Evolutionary conservation across 2,888 invertebrate species (phyloP).

Genomic region (Leptinotarsa peninsularis): DNA sequence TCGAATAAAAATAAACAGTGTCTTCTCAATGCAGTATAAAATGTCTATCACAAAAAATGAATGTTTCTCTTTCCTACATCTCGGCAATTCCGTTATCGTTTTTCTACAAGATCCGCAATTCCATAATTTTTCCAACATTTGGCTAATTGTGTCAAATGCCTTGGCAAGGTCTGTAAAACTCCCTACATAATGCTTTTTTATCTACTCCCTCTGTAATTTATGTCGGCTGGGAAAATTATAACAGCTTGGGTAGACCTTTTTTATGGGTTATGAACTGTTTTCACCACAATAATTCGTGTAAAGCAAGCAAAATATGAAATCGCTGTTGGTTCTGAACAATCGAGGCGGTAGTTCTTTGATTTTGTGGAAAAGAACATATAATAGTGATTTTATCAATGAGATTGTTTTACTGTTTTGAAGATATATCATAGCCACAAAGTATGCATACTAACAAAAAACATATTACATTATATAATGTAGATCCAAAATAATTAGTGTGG

Average conservation of each 20-base stretch:
- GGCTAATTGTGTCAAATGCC: slow-evolving; percentile 20
- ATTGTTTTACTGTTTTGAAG: no score
- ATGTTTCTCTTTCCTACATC: not conserved
- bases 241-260: slow-evolving; percentile 21
- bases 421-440: no score
- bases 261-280: slow-evolving; percentile 21
- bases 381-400: no score
- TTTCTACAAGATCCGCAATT: slow-evolving; percentile 19
- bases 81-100: slow-evolving; percentile 15
- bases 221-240: slow-evolving; percentile 17
- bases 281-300: slow-evolving; percentile 18
- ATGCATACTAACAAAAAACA: no score
- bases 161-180: slow-evolving; percentile 16
- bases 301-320: not conserved
- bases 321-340: not conserved
- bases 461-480: no score
- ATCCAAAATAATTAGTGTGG: no score
- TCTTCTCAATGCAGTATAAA: not conserved
- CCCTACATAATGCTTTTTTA: slow-evolving; percentile 22
- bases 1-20: no score
- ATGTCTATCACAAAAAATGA: not conserved
- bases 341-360: not conserved
- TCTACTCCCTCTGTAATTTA: slow-evolving; percentile 19
- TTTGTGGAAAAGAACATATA: not conserved
- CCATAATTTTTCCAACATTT: slow-evolving; percentile 21